Evolutionary conservation across 2,888 invertebrate genomes (phyloP).

Genomic region (Epistrophe eligans): DNA sequence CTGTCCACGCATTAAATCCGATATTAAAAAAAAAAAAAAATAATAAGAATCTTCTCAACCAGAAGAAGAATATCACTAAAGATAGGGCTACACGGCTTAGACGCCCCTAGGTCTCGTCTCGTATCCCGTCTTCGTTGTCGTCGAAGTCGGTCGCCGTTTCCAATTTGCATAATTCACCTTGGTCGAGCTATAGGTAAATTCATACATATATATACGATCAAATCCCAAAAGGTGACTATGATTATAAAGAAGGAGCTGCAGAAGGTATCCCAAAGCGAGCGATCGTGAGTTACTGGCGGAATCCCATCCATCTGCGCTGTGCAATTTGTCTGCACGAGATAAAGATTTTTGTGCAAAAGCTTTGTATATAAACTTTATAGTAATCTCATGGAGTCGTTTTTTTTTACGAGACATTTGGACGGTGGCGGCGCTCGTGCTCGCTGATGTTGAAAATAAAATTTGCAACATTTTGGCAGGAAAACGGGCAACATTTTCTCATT

Average conservation of each 20-base stretch:
- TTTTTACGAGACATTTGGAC: too few relatives aligned
- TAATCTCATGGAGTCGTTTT: too few relatives aligned
- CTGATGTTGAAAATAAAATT: too few relatives aligned
- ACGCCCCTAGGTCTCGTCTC: constrained; percentile 70
- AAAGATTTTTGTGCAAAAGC: constrained; percentile 40
- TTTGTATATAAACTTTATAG: too few relatives aligned
- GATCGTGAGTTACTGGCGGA: constrained; percentile 72
- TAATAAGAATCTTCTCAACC: neutral
- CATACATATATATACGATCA: constrained; percentile 4
- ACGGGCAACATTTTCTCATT: too few relatives aligned
- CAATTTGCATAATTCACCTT: constrained; percentile 72
- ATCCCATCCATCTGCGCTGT: constrained; percentile 65
- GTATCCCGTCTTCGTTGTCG: constrained; percentile 38
- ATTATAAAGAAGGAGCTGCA: constrained; percentile 37
- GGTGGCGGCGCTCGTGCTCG: too few relatives aligned
- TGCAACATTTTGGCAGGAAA: too few relatives aligned
- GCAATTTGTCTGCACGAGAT: constrained; percentile 76
- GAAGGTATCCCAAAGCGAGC: constrained; percentile 6
- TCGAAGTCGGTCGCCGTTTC: constrained; percentile 35
- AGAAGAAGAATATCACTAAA: constrained; percentile 13
- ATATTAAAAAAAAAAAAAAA: constrained; percentile 20
- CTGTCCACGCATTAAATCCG: constrained; percentile 64
- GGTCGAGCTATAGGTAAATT: neutral
- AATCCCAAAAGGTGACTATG: constrained; percentile 52
- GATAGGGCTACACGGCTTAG: constrained; percentile 48